Conservation (phyloP, 2,113 vertebrate species). For the Myodes glareolus region DNA sequence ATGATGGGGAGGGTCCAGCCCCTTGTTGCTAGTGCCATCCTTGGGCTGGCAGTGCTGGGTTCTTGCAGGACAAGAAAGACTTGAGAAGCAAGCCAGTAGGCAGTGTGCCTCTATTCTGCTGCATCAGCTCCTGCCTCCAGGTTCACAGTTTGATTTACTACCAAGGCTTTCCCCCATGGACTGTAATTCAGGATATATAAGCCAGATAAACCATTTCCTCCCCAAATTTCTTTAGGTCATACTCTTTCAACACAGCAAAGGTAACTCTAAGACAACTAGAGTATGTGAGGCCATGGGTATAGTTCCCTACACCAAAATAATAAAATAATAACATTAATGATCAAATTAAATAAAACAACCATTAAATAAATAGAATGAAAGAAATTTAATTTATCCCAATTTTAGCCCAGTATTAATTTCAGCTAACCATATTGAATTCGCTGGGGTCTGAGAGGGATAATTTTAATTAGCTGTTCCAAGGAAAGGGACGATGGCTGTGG, state of each 20-base stretch:
- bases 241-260: not conserved
- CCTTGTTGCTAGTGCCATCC: not conserved
- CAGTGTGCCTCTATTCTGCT: not conserved
- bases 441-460: constrained; percentile 11
- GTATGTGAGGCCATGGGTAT: not conserved
- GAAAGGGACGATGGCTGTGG: not conserved
- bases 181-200: not conserved
- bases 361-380: not conserved
- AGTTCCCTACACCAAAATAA: not conserved
- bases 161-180: not conserved
- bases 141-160: not conserved
- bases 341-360: not conserved
- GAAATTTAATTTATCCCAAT: constrained; percentile 36
- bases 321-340: not conserved
- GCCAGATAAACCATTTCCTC: not conserved
- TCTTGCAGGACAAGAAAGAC: not conserved
- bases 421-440: constrained; percentile 65
- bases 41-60: not conserved
- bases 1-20: not conserved
- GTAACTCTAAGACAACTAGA: not conserved
- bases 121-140: not conserved
- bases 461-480: constrained; percentile 60
- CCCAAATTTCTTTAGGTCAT: not conserved
- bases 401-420: constrained; percentile 61
- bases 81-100: not conserved